Evolutionary conservation across 2,113 vertebrate genomes (phyloP), one percentile per base, ranked within the genome.

Genomic region (Eurypyga helias): DNA sequence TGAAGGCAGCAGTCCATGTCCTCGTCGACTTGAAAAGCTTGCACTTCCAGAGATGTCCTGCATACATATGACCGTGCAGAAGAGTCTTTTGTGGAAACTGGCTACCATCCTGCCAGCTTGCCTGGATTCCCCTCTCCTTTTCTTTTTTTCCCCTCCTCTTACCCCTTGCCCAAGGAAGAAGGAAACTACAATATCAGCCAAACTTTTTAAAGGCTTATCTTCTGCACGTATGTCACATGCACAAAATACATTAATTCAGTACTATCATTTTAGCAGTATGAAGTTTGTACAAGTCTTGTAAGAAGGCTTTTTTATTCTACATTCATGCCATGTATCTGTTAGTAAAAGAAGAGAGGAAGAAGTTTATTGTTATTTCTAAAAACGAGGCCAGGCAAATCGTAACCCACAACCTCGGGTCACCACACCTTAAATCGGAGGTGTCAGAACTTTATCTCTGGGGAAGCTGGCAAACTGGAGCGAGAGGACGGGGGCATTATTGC

Each of bases 301-400:
- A 67, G 34, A 15, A 8, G 13, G 1, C 4, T 19, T 34, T 67
- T 67, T 67, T 41, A 54, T 33, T n/a, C 41, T 34, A 69, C 8
- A 5, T 51, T 58, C 33, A 51, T 1, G 2, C 7, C 6, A 10
- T 2, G 0, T 4, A 60, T 19, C 11, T 21, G 19, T 18, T 21
- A 7, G 25, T 9, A 82, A 76, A 20, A 28, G 31, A 1, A 52
- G 6, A 17, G 0, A 0, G 1, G 4, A 1, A 8, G 1, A 33
- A 38, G 36, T 61, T 9, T 33, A 11, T 17, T 48, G 7, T 11
- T 11, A 7, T 21, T 86, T 72, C 70, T 70, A 18, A 20, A 69
- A 61, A 45, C 0, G 2, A 10, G 7, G 25, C 7, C 61, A 79
- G n/a, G 19, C 33, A 65, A 48, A 66, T 11, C 29, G 0, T 23